These are phyloP conservation scores for Chymomyza caudatula DNA, from an alignment of 2,888 invertebrate genomes.

Conservation along the genomic window DNA sequence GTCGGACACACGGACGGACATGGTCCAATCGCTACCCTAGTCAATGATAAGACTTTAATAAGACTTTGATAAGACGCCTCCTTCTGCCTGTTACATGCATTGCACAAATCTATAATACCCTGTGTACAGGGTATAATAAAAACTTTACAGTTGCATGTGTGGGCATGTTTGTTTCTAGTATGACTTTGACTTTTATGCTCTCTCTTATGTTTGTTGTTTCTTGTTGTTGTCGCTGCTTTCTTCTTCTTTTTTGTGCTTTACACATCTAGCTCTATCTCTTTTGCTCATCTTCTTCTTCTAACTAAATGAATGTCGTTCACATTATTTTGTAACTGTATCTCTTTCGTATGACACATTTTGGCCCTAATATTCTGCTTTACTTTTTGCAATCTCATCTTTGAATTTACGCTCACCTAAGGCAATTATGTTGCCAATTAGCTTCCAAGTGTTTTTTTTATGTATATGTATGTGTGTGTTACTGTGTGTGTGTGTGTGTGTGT, in stretches of 20 bases:
- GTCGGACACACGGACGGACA: too few species aligned
- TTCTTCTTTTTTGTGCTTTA: conserved; percentile 27
- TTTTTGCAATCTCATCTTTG: not conserved
- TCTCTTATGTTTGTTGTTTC: conserved; percentile 16
- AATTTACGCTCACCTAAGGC: conserved; percentile 35
- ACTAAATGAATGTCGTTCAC: conserved; percentile 23
- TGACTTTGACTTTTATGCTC: conserved; percentile 4
- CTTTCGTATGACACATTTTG: not conserved
- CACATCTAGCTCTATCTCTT: conserved; percentile 36
- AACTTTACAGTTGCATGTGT: not conserved
- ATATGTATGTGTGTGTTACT: not conserved
- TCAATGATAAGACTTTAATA: too few species aligned
- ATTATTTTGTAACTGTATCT: conserved; percentile 4
- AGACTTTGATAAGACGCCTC: too few species aligned
- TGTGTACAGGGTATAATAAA: too few species aligned
- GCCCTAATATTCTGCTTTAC: not conserved
- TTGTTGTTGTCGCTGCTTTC: conserved; percentile 18
- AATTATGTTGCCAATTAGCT: conserved; percentile 55
- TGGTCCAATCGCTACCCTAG: too few species aligned
- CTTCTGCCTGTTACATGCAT: too few species aligned
- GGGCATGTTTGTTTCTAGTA: conserved; percentile 9
- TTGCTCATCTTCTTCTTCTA: conserved; percentile 9
- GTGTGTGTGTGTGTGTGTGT: conserved; percentile 2
- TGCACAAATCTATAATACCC: too few species aligned
- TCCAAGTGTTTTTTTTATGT: conserved; percentile 32